Evolutionary conservation across 2,888 invertebrate genomes (phyloP).

Genomic region (Ctenicera cuprea): DNA sequence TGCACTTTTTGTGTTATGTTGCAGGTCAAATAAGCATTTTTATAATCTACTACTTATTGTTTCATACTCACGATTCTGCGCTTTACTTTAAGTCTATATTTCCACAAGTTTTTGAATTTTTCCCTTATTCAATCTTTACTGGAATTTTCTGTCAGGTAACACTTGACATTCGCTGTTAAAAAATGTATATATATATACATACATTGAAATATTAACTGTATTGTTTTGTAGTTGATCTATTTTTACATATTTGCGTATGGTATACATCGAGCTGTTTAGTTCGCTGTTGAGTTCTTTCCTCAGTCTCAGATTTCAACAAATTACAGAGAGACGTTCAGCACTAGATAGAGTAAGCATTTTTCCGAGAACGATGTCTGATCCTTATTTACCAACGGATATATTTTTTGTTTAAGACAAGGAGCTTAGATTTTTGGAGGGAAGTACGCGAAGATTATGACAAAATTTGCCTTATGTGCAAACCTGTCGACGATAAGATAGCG

Average conservation of each 20-base stretch:
- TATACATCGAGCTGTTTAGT: conserved; percentile 83
- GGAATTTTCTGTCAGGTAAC: conserved; percentile 32
- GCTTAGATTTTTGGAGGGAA: conserved; percentile 79
- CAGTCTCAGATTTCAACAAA: conserved; percentile 78
- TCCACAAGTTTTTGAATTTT: conserved; percentile 4
- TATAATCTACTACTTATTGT: conserved; percentile 18
- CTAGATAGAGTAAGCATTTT: conserved; percentile 28
- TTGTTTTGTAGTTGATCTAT: conserved; percentile 66
- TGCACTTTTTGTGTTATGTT: conserved; percentile 3
- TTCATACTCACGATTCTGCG: not conserved
- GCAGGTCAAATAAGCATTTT: conserved; percentile 43
- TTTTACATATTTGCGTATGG: conserved; percentile 82
- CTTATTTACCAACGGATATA: not conserved
- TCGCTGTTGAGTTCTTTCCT: conserved; percentile 84
- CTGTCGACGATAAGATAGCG: conserved; percentile 77
- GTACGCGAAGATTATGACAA: conserved; percentile 79
- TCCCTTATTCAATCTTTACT: conserved; percentile 18
- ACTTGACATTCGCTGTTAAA: not conserved
- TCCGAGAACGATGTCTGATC: not conserved
- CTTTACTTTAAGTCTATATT: conserved; percentile 20
- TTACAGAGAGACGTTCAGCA: conserved; percentile 56
- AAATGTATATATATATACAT: not conserved
- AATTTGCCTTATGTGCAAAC: conserved; percentile 77
- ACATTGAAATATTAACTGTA: not conserved
- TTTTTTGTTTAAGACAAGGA: conserved; percentile 73